phyloP scores from a whole-genome alignment of 2,797 vertebrate species.

The Austrolebias charrua region DNA sequence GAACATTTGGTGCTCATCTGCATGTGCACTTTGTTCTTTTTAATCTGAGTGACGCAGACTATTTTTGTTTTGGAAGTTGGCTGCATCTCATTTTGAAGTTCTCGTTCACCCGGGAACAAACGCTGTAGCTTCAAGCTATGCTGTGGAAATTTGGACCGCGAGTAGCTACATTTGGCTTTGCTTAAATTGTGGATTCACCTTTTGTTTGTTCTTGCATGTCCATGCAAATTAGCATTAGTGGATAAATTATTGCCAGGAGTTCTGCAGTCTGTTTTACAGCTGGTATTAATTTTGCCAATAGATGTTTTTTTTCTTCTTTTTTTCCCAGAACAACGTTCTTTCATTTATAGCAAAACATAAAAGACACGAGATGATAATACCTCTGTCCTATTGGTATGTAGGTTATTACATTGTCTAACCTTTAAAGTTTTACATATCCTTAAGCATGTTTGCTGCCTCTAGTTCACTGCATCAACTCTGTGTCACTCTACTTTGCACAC shows the following conservation, averaged over 20 bases:
- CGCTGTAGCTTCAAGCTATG: not conserved
- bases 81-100: constrained; percentile 34
- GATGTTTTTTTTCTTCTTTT: not conserved
- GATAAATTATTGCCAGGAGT: not conserved
- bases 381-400: no score
- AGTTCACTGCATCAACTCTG: no score
- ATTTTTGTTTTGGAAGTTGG: constrained; percentile 12
- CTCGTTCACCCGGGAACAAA: constrained; percentile 4
- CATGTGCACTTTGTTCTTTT: constrained; percentile 22
- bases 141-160: constrained; percentile 2
- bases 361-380: no score
- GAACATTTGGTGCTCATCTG: constrained; percentile 25
- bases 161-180: not conserved
- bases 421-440: no score
- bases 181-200: not conserved
- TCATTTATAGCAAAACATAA: no score
- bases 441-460: no score
- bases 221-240: not conserved
- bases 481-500: no score
- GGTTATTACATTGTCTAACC: no score
- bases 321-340: no score
- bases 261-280: not conserved
- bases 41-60: constrained; percentile 46
- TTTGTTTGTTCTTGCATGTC: not conserved
- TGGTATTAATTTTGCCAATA: not conserved